Evolutionary conservation across 2,888 invertebrate genomes (phyloP).

Genomic region (Ormyrus pomaceus): DNA sequence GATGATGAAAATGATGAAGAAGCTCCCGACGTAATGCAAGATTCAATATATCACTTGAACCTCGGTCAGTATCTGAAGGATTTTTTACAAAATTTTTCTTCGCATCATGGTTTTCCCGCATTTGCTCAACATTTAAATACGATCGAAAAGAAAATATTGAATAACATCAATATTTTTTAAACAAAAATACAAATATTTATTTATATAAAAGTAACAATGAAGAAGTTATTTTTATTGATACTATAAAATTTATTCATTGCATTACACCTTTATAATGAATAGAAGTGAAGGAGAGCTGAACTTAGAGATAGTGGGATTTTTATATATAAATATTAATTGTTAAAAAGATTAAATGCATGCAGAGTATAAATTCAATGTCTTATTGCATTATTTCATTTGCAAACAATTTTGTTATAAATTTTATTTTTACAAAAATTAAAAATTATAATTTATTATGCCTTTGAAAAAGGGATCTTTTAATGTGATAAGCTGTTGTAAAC

Average conservation of each 20-base stretch:
- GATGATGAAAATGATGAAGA: slow-evolving; percentile 74
- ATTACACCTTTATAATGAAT: slow-evolving; percentile 3
- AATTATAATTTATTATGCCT: no score
- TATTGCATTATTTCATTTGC: no score
- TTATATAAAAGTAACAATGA: slow-evolving; percentile 13
- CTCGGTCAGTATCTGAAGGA: slow-evolving; percentile 81
- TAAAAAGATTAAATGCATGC: no score
- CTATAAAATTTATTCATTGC: slow-evolving; percentile 7
- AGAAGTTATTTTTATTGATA: slow-evolving; percentile 22
- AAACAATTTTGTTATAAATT: no score
- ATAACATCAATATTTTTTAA: slow-evolving; percentile 65
- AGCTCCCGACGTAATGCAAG: slow-evolving; percentile 79
- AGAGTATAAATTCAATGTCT: no score
- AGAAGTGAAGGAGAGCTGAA: not conserved
- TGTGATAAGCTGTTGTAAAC: not conserved
- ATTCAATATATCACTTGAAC: slow-evolving; percentile 81
- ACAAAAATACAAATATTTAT: not conserved
- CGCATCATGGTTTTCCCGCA: slow-evolving; percentile 80
- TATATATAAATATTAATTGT: not conserved
- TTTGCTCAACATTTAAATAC: slow-evolving; percentile 80
- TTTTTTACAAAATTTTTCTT: slow-evolving; percentile 80
- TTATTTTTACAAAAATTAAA: no score
- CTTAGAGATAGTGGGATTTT: not conserved
- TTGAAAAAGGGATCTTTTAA: no score
- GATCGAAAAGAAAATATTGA: slow-evolving; percentile 78